phyloP scores from a whole-genome alignment of 2,888 invertebrate species.

The Protonemura montana region DNA sequence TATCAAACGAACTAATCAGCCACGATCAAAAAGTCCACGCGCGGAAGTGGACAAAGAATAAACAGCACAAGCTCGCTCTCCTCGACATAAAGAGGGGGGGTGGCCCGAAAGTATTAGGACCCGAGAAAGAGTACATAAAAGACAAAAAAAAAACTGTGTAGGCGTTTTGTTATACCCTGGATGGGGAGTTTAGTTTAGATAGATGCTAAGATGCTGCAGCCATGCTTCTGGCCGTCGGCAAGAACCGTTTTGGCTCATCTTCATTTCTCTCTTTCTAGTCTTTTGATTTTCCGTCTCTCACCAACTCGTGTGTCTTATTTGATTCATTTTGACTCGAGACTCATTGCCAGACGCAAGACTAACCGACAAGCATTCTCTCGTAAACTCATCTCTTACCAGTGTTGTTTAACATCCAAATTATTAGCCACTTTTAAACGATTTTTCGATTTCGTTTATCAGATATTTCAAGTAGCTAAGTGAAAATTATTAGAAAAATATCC shows the following conservation, averaged over 20 bases:
- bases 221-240: neutral
- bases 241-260: slow-evolving; percentile 9
- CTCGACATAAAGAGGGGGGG: too few species aligned
- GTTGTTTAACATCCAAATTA: neutral
- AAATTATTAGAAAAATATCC: too few species aligned
- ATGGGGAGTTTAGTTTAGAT: neutral
- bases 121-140: neutral
- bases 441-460: too few species aligned
- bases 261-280: slow-evolving; percentile 8
- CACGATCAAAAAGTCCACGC: too few species aligned
- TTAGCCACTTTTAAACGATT: neutral
- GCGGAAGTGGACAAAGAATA: too few species aligned
- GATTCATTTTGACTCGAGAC: neutral
- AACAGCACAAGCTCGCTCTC: too few species aligned
- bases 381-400: neutral
- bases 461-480: too few species aligned
- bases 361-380: neutral
- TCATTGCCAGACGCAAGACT: neutral
- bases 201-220: neutral
- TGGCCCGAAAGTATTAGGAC: neutral
- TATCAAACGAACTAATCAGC: too few species aligned
- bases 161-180: neutral
- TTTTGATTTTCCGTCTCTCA: slow-evolving; percentile 27
- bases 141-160: neutral
- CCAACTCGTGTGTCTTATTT: neutral